Base-by-base conservation (phyloP, 1,140 invertebrate genomes). In the Philotrypesis tridentata region DNA sequence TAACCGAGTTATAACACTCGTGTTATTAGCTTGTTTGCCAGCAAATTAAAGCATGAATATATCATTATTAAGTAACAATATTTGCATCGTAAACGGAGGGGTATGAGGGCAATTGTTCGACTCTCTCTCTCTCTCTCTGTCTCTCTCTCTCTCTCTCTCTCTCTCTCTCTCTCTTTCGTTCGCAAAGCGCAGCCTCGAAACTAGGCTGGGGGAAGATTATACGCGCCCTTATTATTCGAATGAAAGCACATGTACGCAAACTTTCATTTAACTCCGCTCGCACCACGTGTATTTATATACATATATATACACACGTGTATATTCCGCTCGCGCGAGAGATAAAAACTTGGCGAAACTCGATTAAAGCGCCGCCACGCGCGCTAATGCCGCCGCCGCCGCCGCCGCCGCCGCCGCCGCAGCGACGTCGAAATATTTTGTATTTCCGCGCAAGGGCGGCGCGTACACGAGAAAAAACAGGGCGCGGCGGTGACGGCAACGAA, bases 291-390 rank as follows among this genome's bases (percentile, higher is more conserved):
- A n/a, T n/a, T n/a, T n/a, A n/a, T n/a, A n/a, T n/a, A n/a, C n/a
- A n/a, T n/a, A n/a, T n/a, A n/a, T n/a, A n/a, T n/a, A n/a, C n/a
- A n/a, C n/a, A n/a, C n/a, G 33, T 37, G 33, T 37, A 37, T 37
- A 37, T 72, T 80, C 2, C 14, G 14, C n/a, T n/a, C n/a, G 48
- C 9, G 33, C 9, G 23, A 25, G 74, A 74, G 60, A 74, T 74
- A 74, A 74, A 74, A 74, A 61, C 40, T 74, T 80, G 67, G 25
- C 14, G 14, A 67, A 80, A 75, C 61, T 75, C 27, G 71, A 75
- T 67, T 67, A 60, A 68, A 75, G 29, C 27, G 71, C 71, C 68
- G 25, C 21, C 23, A 23, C 40, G 40, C 40, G 7, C 43, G 14
- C 5, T 17, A 9, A 40, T n/a, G n/a, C n/a, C n/a, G n/a, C n/a